phyloP scores from a whole-genome alignment of 1,140 invertebrate genomes.

The Homalodisca vitripennis region DNA sequence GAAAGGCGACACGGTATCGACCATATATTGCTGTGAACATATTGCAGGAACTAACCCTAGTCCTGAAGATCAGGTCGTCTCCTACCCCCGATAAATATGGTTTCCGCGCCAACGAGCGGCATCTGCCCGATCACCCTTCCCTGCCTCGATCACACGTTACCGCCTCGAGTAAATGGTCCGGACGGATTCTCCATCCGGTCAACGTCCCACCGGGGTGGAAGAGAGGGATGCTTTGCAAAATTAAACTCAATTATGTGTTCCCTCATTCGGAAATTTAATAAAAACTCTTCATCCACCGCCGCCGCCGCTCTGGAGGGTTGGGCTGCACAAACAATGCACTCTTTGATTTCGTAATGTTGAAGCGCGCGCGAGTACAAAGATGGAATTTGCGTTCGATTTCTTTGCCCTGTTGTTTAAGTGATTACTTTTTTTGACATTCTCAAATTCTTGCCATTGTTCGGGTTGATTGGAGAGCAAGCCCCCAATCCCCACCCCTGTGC shows the following conservation, averaged over 20 bases:
- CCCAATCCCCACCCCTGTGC: neutral
- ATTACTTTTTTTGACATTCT: slow-evolving; percentile 5
- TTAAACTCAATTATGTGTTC: slow-evolving; percentile 25
- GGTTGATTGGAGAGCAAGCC: slow-evolving; percentile 10
- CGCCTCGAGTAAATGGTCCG: slow-evolving; percentile 5
- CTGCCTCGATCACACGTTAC: neutral
- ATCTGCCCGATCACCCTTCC: slow-evolving; percentile 8
- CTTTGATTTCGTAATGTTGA: too few relatives aligned
- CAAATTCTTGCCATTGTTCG: slow-evolving; percentile 18
- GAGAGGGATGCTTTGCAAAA: neutral
- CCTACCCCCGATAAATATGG: neutral
- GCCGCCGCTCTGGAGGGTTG: neutral
- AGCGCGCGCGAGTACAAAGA: neutral
- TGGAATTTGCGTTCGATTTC: neutral
- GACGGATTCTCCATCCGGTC: neutral
- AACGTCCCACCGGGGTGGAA: neutral
- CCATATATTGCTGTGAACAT: neutral
- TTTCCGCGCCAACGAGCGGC: slow-evolving; percentile 12
- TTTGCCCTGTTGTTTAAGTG: slow-evolving; percentile 6
- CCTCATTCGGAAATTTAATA: slow-evolving; percentile 23
- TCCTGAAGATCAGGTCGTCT: too few relatives aligned
- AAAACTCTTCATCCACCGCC: neutral
- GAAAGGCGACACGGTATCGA: neutral
- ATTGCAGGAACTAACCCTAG: neutral
- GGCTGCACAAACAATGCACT: neutral